Conservation (phyloP, 2,888 invertebrate genomes). For the Leptinotarsa haldemani region DNA sequence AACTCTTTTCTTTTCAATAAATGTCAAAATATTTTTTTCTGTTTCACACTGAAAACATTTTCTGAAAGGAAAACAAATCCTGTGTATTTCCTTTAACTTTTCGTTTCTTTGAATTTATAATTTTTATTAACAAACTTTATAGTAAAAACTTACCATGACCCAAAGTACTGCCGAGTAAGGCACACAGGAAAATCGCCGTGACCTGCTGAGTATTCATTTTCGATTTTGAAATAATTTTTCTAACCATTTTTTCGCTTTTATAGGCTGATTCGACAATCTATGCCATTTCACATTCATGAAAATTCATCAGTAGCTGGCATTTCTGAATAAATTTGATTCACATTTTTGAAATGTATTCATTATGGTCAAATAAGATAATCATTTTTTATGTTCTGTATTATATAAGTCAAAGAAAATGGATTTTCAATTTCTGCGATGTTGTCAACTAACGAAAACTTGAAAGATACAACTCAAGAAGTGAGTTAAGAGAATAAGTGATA, state of each 20-base stretch:
- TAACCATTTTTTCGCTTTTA: conserved; percentile 32
- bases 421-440: neutral
- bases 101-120: too few relatives aligned
- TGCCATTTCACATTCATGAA: conserved; percentile 31
- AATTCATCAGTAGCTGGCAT: conserved; percentile 15
- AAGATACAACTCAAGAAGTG: too few relatives aligned
- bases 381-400: neutral
- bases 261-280: conserved; percentile 27
- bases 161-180: conserved; percentile 47
- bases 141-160: conserved; percentile 47
- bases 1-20: too few relatives aligned
- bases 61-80: too few relatives aligned
- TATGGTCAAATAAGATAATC: neutral
- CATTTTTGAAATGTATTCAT: neutral
- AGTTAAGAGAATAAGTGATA: too few relatives aligned
- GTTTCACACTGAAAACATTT: too few relatives aligned
- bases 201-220: conserved; percentile 49
- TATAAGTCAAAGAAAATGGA: neutral
- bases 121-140: too few relatives aligned
- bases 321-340: conserved; percentile 35
- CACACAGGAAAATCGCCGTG: conserved; percentile 49
- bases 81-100: too few relatives aligned
- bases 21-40: too few relatives aligned
- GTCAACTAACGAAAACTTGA: too few relatives aligned
- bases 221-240: conserved; percentile 39